phyloP scores from a whole-genome alignment of 2,797 vertebrate species.

The Cossypha polioptera region DNA sequence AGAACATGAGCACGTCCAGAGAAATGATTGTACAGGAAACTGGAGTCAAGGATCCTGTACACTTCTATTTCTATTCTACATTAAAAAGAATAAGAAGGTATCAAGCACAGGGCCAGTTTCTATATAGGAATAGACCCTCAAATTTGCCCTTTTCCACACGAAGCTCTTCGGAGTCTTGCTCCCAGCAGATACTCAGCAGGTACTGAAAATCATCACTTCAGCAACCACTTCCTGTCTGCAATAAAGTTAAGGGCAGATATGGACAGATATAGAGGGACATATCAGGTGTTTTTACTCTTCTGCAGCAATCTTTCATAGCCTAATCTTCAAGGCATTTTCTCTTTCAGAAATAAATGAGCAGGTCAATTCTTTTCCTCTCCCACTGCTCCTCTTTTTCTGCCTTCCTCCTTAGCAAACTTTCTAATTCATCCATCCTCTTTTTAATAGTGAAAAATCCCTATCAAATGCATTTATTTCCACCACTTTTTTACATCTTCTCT shows the following conservation, averaged over 20 bases:
- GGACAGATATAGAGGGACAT: neutral
- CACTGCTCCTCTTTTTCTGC: neutral
- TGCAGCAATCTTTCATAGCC: neutral
- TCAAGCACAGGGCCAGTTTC: neutral
- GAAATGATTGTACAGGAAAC: neutral
- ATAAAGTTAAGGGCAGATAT: neutral
- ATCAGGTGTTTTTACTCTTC: neutral
- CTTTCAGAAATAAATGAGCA: neutral
- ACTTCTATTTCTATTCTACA: neutral
- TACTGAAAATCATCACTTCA: neutral
- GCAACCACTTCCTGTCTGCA: neutral
- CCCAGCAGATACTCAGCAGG: neutral
- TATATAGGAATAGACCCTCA: neutral
- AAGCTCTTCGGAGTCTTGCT: neutral
- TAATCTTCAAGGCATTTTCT: neutral
- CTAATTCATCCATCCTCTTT: neutral
- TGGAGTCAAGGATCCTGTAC: neutral
- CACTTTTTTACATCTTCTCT: neutral
- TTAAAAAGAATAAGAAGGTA: neutral
- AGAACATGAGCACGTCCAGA: neutral
- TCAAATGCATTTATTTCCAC: neutral
- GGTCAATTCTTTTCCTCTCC: neutral
- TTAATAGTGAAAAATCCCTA: neutral
- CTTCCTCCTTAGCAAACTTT: neutral
- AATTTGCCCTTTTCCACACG: neutral